Conservation (phyloP, 1,140 invertebrate genomes). For the Hyles euphorbiae region DNA sequence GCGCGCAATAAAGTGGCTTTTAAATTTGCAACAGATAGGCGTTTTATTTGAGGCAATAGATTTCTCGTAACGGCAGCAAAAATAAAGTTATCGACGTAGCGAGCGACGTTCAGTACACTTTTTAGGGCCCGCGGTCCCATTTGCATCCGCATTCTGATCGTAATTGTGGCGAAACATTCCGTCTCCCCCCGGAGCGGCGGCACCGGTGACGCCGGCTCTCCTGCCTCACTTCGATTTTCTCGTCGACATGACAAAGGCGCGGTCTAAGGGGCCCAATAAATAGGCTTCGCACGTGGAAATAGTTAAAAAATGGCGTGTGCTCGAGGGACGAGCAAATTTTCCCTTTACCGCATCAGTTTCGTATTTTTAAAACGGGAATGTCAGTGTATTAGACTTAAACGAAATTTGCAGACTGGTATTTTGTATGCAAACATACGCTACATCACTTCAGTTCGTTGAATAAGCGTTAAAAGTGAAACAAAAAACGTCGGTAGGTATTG, state of each 20-base stretch:
- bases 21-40: conserved; percentile 62
- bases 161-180: conserved; percentile 60
- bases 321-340: conserved; percentile 34
- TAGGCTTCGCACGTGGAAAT: conserved; percentile 60
- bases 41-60: conserved; percentile 67
- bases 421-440: too few relatives aligned
- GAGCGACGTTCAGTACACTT: conserved; percentile 45
- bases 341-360: conserved; percentile 1
- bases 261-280: conserved; percentile 66
- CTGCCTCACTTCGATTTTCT: conserved; percentile 68
- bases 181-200: conserved; percentile 31
- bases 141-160: conserved; percentile 65
- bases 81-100: conserved; percentile 54
- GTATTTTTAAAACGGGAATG: too few relatives aligned
- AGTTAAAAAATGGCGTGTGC: conserved; percentile 51
- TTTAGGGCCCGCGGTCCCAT: conserved; percentile 56
- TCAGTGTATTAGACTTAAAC: too few relatives aligned
- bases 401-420: too few relatives aligned
- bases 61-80: conserved; percentile 58
- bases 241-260: conserved; percentile 68
- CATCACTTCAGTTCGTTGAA: too few relatives aligned
- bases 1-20: conserved; percentile 47
- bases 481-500: neutral
- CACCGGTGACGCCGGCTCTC: conserved; percentile 22
- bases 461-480: neutral